Evolutionary conservation across 30 jellyfish, hydroid and myxozoan genomes (phyloP), one percentile per base, ranked within the genome.

Genomic region (Cassiopea xamachana): DNA sequence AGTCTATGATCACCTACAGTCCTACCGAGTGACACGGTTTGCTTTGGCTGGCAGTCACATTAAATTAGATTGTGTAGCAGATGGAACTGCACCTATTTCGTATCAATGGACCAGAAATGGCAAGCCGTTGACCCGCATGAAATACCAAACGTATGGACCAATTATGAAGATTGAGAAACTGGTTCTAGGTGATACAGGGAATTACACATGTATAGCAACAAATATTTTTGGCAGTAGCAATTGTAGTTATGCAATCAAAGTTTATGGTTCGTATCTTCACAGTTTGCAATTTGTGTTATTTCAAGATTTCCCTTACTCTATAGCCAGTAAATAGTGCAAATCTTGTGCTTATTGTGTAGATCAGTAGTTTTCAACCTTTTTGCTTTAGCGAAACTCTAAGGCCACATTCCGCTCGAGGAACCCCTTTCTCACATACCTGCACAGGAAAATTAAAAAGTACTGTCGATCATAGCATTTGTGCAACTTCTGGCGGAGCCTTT

Each of bases 151-250:
- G 1, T 81, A 76, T 50, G 91, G 74, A 8, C 83, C 87, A 48
- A 48, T 19, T 12, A 77, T 94, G 89, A 83, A 67, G 43, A 78
- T 94, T 5, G 86, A 86, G 14, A 85, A 59, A n/a, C 81, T 92
- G 1, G 92, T 45, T 10, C 43, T 72, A 47, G 74, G 93, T 47
- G 97, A 94, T 73, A 2, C 89, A 7, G 98, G 96, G 15, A 87
- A 84, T 64, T 96, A 92, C 84, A 92, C 98, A 1, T 96, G 99
- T 74, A 48, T 72, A 17, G 99, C 94, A 46, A 79, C 90, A 69
- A 96, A 96, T 82, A 46, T 55, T 1, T 60, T 10, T 69, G 97
- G 97, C 16, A 43, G 71, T 27, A 89, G 80, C 51, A 59, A 87
- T 49, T 89, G 69, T 89, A 87, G 60, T 13, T 84, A 81, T 55